Base-by-base conservation (phyloP, 2,797 vertebrate genomes). In the Spinus pinus region DNA sequence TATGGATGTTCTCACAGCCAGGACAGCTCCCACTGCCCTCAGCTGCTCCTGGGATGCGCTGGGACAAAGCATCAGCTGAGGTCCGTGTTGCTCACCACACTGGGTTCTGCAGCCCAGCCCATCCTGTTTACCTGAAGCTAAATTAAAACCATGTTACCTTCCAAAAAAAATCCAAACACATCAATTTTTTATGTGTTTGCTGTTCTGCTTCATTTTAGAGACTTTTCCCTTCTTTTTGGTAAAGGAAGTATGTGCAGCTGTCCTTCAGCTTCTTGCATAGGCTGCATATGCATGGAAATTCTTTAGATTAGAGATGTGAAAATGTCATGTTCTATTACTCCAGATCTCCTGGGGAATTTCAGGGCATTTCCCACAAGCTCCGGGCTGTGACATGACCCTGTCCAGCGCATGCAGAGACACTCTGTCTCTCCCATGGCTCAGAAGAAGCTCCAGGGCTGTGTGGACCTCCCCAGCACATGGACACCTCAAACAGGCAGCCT, bases 371-470 rank as follows among this genome's bases (percentile, higher is more conserved):
- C 42, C 6, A 7, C 6, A 12, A 73, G 22, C 23, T 50, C 22
- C 5, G 1, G 10, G 27, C 42, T 41, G 18, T 14, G 28, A 37
- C 1, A 1, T 9, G 35, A 24, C 19, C 44, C 60, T 42, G 53
- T 12, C 12, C 44, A 39, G 23, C 3, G 1, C 16, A 22, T 0
- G 1, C 8, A 54, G 41, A 49, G n/a, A n/a, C 30, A 1, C 0
- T 31, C 41, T 31, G 14, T 19, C 46, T 39, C 28, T 84, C 20
- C 16, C 14, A 12, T 0, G 2, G n/a, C 13, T 7, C 72, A 37
- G 18, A 30, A 73, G 47, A 30, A 73, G 27, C 47, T 16, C 6
- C 0, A 0, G 24, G 31, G 61, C 35, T 49, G 30, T 47, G 58
- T 5, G 60, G 14, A 39, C 22, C 28, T 47, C 30, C 0, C 2